phyloP scores from a whole-genome alignment of 2,888 invertebrate species.

The Drosophila peninsularis region DNA sequence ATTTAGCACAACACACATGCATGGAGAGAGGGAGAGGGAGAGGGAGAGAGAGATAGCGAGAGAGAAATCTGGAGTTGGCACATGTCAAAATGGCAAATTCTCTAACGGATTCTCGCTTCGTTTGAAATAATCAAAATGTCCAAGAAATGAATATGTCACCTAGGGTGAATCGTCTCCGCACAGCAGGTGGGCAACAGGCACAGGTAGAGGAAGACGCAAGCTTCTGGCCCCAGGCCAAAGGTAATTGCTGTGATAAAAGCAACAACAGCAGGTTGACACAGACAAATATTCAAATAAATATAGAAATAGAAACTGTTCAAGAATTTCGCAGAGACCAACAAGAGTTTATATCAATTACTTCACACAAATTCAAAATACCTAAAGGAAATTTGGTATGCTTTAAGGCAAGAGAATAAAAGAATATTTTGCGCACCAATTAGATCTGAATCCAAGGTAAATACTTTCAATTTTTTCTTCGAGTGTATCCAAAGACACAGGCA shows the following conservation, averaged over 20 bases:
- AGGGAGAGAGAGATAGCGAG: background rate
- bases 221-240: constrained; percentile 46
- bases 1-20: constrained; percentile 45
- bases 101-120: constrained; percentile 60
- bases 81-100: constrained; percentile 57
- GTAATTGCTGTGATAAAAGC: constrained; percentile 51
- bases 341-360: background rate
- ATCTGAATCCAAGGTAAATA: background rate
- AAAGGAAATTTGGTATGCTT: background rate
- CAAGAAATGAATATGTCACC: constrained; percentile 75
- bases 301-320: background rate
- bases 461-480: constrained; percentile 8
- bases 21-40: background rate
- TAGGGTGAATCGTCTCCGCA: constrained; percentile 50
- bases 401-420: background rate
- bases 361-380: background rate
- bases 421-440: background rate
- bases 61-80: constrained; percentile 11
- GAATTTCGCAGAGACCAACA: background rate
- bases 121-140: constrained; percentile 75
- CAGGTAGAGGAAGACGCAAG: constrained; percentile 1
- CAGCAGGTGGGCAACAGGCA: constrained; percentile 42
- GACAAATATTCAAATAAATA: constrained; percentile 50
- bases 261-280: constrained; percentile 54
- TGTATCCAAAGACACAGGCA: constrained; percentile 9